Conservation (phyloP, 1,140 invertebrate genomes). For the Anoplolepis gracilipes region DNA sequence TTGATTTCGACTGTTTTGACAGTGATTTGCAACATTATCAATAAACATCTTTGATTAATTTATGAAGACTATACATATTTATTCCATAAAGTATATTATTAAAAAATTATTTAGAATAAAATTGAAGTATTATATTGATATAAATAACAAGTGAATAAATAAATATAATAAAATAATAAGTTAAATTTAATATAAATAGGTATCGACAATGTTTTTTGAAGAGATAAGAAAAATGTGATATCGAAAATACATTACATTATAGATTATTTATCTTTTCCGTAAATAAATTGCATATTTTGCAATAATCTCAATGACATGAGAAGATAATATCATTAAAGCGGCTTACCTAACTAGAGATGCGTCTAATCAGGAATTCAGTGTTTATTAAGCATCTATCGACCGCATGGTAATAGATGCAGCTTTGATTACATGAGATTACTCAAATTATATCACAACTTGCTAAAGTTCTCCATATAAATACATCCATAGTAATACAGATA, state of each 20-base stretch:
- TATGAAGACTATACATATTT: neutral
- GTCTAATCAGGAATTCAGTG: slow-evolving; percentile 13
- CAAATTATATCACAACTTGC: neutral
- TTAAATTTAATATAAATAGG: neutral
- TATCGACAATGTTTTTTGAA: neutral
- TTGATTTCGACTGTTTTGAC: neutral
- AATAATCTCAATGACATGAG: too few species aligned
- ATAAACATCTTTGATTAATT: neutral
- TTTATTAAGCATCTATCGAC: slow-evolving; percentile 26
- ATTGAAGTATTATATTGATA: neutral
- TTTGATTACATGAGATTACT: neutral
- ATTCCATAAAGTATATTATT: neutral
- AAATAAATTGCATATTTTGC: too few species aligned
- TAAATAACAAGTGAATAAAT: neutral
- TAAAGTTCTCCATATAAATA: too few species aligned
- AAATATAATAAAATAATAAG: neutral
- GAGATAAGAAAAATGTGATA: neutral
- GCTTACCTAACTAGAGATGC: slow-evolving; percentile 1
- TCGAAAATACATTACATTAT: too few species aligned
- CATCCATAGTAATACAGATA: neutral
- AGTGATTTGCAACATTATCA: neutral
- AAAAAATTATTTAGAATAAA: neutral
- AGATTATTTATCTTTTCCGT: too few species aligned
- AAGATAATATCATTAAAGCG: neutral
- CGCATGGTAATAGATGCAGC: neutral